Conservation (phyloP, 2,113 vertebrate genomes). For the Serinus canaria region DNA sequence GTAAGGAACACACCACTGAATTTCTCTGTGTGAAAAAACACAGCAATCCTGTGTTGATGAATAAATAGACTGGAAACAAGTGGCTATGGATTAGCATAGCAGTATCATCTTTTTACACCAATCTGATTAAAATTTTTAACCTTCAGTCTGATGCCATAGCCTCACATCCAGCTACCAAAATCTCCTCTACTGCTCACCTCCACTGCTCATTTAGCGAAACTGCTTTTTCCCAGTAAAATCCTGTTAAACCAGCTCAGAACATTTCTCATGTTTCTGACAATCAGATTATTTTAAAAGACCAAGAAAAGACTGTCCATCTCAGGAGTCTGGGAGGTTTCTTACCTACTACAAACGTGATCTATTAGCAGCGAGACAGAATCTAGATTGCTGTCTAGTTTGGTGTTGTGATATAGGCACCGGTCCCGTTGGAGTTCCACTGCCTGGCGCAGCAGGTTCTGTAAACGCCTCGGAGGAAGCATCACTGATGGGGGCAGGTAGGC, state of each 20-base stretch:
- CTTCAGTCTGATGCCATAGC: background rate
- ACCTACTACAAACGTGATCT: constrained; percentile 97
- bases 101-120: background rate
- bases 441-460: constrained; percentile 93
- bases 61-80: background rate
- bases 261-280: background rate
- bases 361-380: constrained; percentile 94
- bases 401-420: constrained; percentile 96
- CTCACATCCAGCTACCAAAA: background rate
- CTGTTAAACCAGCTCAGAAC: background rate
- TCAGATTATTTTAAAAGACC: background rate
- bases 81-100: background rate
- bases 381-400: constrained; percentile 89
- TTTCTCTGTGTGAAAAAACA: background rate
- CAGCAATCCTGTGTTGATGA: background rate
- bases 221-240: background rate
- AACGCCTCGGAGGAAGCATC: constrained; percentile 93
- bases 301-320: background rate
- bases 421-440: constrained; percentile 95
- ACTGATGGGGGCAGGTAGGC: constrained; percentile 95
- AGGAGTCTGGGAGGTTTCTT: constrained; percentile 38
- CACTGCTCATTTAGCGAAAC: fast-evolving
- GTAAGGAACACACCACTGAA: background rate
- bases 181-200: background rate
- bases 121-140: background rate